Base-by-base conservation (phyloP, 2,113 vertebrate genomes). In the Proteles cristata region DNA sequence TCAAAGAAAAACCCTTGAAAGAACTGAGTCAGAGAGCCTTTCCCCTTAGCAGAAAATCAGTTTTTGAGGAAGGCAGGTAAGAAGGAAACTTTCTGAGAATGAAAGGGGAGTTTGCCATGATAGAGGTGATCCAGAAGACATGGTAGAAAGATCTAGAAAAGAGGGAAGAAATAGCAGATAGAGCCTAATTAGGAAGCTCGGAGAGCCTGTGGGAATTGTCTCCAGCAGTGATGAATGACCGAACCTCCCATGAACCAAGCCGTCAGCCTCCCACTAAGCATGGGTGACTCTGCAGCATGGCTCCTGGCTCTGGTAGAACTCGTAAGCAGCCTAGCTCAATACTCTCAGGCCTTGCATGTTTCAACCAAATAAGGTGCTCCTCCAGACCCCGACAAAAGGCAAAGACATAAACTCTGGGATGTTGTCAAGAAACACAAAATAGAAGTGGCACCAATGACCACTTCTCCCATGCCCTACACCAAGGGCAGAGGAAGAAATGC, bases 371-470 rank as follows among this genome's bases (percentile, higher is more conserved):
- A 76, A 88, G 77, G 45, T 35, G 2, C 28, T 33, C 43, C 9
- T 81, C 65, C 35, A 35, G 55, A 45, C 79, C 50, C 85, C 28
- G n/a, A 53, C 58, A 11, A 50, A 45, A 66, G 35, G 77, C 31
- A n/a, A 71, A 33, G 43, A 58, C 39, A 19, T 25, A 3, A 3
- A 19, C 39, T 7, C 77, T 50, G 69, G 8, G 25, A 69, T 31
- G 17, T 45, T 15, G 12, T 35, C 85, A 28, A 76, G 74, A 48
- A 71, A n/a, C 48, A 35, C 10, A 79, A 28, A 48, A 45, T 4
- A 28, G 7, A 23, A 0, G 7, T 26, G 39, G 11, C 65, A 11
- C 48, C 9, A 5, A 5, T 1, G 19, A 58, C 68, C n/a, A 1
- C 63, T 65, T 43, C 48, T 93, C 25, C 33, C 11, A 0, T 2